These are phyloP conservation scores for Oxyura jamaicensis DNA, from an alignment of 2,113 vertebrate genomes.

Conservation along the genomic window DNA sequence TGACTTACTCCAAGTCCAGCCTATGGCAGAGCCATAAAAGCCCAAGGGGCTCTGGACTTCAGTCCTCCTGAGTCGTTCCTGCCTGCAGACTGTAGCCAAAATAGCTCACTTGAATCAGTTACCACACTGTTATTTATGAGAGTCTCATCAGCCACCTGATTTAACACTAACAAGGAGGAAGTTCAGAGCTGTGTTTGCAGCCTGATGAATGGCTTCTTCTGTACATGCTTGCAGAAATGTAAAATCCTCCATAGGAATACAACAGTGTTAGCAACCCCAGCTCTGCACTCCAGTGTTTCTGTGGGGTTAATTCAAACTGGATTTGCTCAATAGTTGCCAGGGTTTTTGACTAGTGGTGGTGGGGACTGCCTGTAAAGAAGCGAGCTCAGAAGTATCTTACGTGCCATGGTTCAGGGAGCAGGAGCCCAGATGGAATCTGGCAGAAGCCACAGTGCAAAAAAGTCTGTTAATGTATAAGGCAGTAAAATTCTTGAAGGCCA, in stretches of 20 bases:
- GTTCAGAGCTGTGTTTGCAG: not conserved
- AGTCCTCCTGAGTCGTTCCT: not conserved
- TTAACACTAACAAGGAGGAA: not conserved
- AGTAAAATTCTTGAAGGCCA: conserved; percentile 31
- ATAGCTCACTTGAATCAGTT: not conserved
- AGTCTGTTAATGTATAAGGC: conserved; percentile 19
- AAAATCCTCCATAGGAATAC: not conserved
- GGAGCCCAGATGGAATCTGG: conserved; percentile 20
- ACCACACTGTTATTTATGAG: not conserved
- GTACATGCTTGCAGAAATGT: not conserved
- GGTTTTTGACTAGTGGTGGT: not conserved
- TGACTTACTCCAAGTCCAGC: not conserved
- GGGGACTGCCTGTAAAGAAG: not conserved
- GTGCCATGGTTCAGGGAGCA: not conserved
- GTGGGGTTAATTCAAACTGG: not conserved
- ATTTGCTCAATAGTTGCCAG: not conserved
- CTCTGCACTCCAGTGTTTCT: not conserved
- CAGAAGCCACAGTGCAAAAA: not conserved
- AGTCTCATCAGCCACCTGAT: not conserved
- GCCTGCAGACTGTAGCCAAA: not conserved
- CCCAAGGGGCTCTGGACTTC: not conserved
- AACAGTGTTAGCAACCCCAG: not conserved
- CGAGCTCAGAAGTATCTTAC: conserved; percentile 23
- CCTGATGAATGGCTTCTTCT: not conserved
- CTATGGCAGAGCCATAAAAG: not conserved